Conservation (phyloP, 2,113 vertebrate species). For the Pelecanus crispus region DNA sequence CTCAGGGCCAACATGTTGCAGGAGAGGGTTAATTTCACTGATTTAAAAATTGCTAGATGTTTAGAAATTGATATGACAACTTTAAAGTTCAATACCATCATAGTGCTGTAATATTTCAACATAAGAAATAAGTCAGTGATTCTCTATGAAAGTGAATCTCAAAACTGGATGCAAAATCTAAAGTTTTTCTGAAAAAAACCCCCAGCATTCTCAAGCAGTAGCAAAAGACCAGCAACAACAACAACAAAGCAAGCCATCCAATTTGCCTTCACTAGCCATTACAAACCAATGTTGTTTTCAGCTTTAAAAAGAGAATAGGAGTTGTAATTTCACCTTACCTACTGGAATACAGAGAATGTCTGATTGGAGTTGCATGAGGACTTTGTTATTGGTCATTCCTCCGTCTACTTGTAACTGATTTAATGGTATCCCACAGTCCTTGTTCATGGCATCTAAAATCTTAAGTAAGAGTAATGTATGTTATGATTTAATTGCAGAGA, state of each 20-base stretch:
- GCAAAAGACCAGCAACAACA: neutral
- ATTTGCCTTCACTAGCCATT: neutral
- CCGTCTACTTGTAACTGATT: constrained; percentile 89
- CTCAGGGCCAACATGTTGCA: neutral
- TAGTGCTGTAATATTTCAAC: neutral
- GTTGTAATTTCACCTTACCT: constrained; percentile 72
- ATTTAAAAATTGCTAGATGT: neutral
- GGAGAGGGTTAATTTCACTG: neutral
- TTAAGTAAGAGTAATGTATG: constrained; percentile 44
- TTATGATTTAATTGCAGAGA: neutral
- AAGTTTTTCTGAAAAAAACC: neutral
- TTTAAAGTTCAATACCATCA: neutral
- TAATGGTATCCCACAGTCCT: constrained; percentile 90
- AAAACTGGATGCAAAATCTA: neutral
- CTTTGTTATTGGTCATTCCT: constrained; percentile 90
- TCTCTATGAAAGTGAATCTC: neutral
- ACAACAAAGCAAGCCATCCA: neutral
- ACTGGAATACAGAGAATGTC: constrained; percentile 94
- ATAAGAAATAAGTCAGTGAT: neutral
- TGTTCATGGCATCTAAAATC: constrained; percentile 97
- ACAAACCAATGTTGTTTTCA: neutral
- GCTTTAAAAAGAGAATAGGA: neutral
- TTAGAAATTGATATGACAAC: neutral
- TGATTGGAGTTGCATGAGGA: constrained; percentile 93
- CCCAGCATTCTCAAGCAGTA: neutral